phyloP scores from a whole-genome alignment of 2,113 vertebrate species.

The Syngnathus floridae region DNA sequence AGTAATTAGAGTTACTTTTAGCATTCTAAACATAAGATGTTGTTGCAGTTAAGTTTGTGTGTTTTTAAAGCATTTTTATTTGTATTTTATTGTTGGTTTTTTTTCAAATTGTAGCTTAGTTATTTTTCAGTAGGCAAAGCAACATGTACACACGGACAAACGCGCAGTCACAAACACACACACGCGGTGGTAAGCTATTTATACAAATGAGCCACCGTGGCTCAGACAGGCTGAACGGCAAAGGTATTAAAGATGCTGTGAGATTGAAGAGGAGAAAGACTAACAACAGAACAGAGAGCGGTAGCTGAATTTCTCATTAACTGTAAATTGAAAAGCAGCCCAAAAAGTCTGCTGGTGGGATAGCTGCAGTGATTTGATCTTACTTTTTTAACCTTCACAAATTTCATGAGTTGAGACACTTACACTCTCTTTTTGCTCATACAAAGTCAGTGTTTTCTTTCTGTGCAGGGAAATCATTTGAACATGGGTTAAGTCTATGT shows the following conservation, averaged over 20 bases:
- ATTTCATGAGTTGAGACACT: constrained; percentile 37
- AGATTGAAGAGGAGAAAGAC: constrained; percentile 51
- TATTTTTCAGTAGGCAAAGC: no score
- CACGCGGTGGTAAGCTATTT: constrained; percentile 42
- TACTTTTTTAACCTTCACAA: constrained; percentile 40
- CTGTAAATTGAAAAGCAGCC: constrained; percentile 63
- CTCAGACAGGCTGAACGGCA: constrained; percentile 47
- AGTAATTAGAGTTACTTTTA: no score
- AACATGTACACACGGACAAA: no score
- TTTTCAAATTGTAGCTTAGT: no score
- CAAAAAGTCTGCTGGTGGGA: constrained; percentile 49
- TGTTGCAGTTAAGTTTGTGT: no score
- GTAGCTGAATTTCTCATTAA: constrained; percentile 63
- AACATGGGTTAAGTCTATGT: not conserved
- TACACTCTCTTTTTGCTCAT: not conserved
- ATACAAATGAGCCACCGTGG: constrained; percentile 56
- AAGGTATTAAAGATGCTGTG: constrained; percentile 41
- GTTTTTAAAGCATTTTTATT: no score
- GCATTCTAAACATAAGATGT: no score
- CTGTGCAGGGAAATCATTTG: not conserved
- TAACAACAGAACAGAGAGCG: constrained; percentile 45
- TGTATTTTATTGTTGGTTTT: no score
- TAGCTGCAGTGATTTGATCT: constrained; percentile 16
- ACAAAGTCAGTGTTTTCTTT: constrained; percentile 17
- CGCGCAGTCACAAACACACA: not conserved